Conservation (phyloP, 2,797 vertebrate species). For the Danio choprae region DNA sequence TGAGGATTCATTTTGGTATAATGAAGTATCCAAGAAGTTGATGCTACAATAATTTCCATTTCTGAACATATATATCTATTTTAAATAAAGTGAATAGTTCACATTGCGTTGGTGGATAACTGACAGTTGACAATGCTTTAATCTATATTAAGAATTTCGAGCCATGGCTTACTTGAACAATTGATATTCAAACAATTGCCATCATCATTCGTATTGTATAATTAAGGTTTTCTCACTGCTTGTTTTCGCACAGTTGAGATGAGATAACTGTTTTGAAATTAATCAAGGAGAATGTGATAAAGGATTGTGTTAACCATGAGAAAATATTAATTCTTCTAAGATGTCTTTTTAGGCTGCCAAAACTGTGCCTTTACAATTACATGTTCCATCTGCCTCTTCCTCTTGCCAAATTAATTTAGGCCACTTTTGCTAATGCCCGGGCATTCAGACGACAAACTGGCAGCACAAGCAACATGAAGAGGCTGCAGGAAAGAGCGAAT, state of each 20-base stretch:
- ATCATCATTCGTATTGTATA: neutral
- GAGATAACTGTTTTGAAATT: slow-evolving; percentile 15
- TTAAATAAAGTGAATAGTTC: slow-evolving; percentile 4
- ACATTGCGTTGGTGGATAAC: neutral
- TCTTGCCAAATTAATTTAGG: slow-evolving; percentile 61
- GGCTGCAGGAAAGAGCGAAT: slow-evolving; percentile 34
- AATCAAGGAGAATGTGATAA: slow-evolving; percentile 7
- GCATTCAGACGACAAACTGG: slow-evolving; percentile 46
- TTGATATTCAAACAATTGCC: neutral
- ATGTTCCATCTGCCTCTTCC: slow-evolving; percentile 46
- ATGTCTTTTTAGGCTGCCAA: slow-evolving; percentile 59
- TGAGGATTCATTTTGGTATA: neutral
- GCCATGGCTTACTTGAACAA: neutral
- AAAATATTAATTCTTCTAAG: slow-evolving; percentile 59
- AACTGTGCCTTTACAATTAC: slow-evolving; percentile 62
- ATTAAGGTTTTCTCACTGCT: slow-evolving; percentile 7
- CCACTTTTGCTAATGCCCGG: slow-evolving; percentile 56
- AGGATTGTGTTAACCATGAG: slow-evolving; percentile 51
- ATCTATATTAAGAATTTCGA: neutral
- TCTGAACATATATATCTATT: neutral
- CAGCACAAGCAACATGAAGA: slow-evolving; percentile 32
- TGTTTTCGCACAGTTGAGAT: neutral
- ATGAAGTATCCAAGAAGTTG: neutral
- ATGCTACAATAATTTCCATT: neutral
- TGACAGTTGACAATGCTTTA: slow-evolving; percentile 4